Evolutionary conservation across 1,140 invertebrate species (phyloP).

Genomic region (Acromyrmex heyeri): DNA sequence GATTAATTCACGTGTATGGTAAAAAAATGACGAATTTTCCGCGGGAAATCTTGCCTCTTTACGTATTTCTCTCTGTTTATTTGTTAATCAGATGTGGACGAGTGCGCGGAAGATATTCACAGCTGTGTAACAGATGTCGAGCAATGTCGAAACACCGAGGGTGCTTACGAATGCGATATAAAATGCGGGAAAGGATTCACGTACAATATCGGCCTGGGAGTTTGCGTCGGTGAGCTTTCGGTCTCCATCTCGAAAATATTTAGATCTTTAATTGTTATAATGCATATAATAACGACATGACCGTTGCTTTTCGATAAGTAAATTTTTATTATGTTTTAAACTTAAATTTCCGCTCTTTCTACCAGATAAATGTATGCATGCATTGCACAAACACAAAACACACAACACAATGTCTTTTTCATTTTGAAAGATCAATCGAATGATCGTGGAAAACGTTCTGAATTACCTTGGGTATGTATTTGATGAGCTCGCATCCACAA

Average conservation of each 20-base stretch:
- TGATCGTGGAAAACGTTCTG: background rate
- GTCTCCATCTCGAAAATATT: background rate
- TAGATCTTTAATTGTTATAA: background rate
- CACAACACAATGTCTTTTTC: background rate
- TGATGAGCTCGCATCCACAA: slow-evolving; percentile 18
- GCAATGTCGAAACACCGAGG: slow-evolving; percentile 87
- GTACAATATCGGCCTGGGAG: slow-evolving; percentile 86
- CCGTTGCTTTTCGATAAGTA: background rate
- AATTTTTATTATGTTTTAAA: background rate
- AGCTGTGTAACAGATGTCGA: slow-evolving; percentile 83
- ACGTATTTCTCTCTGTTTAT: slow-evolving; percentile 11
- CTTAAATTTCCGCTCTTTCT: background rate
- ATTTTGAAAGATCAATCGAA: slow-evolving; percentile 1
- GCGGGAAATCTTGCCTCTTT: background rate
- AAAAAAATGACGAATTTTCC: background rate
- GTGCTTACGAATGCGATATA: slow-evolving; percentile 87
- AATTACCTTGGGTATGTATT: background rate
- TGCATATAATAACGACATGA: background rate
- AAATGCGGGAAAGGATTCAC: slow-evolving; percentile 90
- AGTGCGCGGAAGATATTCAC: slow-evolving; percentile 85
- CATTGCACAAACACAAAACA: background rate
- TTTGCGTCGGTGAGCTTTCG: slow-evolving; percentile 85
- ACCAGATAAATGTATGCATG: slow-evolving; percentile 32
- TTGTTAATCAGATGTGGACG: slow-evolving; percentile 87
- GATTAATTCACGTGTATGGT: too few relatives aligned